Evolutionary conservation across 1,140 invertebrate species (phyloP), one percentile per base, ranked within the genome.

Genomic region (Pogonus chalceus): DNA sequence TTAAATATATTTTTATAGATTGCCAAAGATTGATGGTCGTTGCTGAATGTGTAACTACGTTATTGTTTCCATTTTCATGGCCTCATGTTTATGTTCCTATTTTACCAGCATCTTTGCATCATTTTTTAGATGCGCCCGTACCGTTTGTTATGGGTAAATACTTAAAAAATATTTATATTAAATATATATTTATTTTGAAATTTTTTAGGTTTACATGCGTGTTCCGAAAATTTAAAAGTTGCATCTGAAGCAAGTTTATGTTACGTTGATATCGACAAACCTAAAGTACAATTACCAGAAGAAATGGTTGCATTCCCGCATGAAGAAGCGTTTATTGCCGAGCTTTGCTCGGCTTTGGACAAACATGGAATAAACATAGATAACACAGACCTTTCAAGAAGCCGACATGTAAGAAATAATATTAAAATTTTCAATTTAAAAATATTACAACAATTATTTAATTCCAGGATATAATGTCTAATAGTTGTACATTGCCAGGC

Each of bases 81-180:
- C 92, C 95, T 51, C 94, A 99, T 71, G 95, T 98, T 0, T 99
- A 99, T 73, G 96, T 98, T 21, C 97, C 97, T 2, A 98, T 99
- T 64, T 74, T 99, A 57, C 96, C 96, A 1, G 86, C 92, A 20
- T 92, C 92, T 16, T 76, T 98, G 46, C 85, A 92, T 61, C 93
- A 98, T 67, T 99, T 99, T 74, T 77, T 99, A 12, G 96, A 99
- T 76, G 96, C 97, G 10, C 97, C 97, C 0, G 96, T 99, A 23
- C 96, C 97, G 16, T 99, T 96, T 71, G 86, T 99, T 52, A 99
- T 99, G 96, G 96, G 96, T 81, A 67, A 66, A 74, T 2, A n/a
- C n/a, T n/a, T n/a, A n/a, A n/a, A n/a, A 31, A 7, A 31, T 31
- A 31, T 31, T 4, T 31, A 7, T 31, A 31, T 31, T 31, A 4